Evolutionary conservation across 2,113 vertebrate species (phyloP).

Genomic region (Oryzias curvinotus): DNA sequence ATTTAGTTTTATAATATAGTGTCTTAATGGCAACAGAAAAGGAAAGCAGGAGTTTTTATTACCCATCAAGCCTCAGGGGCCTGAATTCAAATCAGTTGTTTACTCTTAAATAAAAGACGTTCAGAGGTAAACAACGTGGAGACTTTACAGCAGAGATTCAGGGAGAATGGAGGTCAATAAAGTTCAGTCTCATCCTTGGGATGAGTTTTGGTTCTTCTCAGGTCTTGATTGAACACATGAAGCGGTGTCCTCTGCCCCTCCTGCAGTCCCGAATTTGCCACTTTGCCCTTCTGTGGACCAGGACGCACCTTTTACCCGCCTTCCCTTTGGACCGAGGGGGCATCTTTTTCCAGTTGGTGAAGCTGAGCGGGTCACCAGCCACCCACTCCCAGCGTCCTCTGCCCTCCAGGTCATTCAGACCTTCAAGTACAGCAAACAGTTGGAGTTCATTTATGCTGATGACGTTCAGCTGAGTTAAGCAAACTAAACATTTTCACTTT

Average conservation of each 20-base stretch:
- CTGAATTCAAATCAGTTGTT: too few species aligned
- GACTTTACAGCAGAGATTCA: not conserved
- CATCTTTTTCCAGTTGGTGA: slow-evolving; percentile 86
- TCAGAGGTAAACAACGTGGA: slow-evolving; percentile 26
- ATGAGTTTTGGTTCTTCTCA: slow-evolving; percentile 2
- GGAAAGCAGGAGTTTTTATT: too few species aligned
- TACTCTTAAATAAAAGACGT: slow-evolving; percentile 8
- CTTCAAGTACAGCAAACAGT: slow-evolving; percentile 53
- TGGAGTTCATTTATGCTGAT: not conserved
- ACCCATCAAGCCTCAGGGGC: too few species aligned
- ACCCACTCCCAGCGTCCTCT: slow-evolving; percentile 86
- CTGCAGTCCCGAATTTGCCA: slow-evolving; percentile 88
- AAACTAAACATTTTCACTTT: too few species aligned
- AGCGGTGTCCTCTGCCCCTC: slow-evolving; percentile 77
- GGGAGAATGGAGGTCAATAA: too few species aligned
- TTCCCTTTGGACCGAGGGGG: slow-evolving; percentile 53
- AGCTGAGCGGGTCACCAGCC: slow-evolving; percentile 80
- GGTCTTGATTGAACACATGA: slow-evolving; percentile 79
- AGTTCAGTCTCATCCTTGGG: not conserved
- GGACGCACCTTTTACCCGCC: slow-evolving; percentile 80
- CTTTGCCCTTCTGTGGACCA: slow-evolving; percentile 84
- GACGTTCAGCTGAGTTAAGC: too few species aligned
- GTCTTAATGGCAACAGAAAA: too few species aligned
- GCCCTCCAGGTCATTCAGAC: slow-evolving; percentile 82
- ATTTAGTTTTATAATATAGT: too few species aligned